These are phyloP conservation scores for Tachina fera DNA, from an alignment of 2,888 invertebrate species.

Conservation along the genomic window DNA sequence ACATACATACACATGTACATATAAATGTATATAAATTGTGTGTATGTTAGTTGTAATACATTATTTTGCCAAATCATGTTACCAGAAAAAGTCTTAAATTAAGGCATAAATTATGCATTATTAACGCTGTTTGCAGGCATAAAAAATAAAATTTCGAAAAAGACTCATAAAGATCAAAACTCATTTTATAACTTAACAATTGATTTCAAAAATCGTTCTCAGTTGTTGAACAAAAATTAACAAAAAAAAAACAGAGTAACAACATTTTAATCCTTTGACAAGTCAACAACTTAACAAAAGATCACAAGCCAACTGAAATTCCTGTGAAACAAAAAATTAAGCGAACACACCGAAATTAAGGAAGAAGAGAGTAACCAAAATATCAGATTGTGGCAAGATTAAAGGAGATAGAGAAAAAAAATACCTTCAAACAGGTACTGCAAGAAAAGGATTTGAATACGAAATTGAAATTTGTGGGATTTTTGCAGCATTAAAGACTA, in stretches of 20 bases:
- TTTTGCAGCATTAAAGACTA: slow-evolving; percentile 49
- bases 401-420: slow-evolving; percentile 2
- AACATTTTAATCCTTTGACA: slow-evolving; percentile 78
- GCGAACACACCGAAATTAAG: slow-evolving; percentile 22
- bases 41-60: background rate
- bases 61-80: slow-evolving; percentile 53
- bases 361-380: slow-evolving; percentile 59
- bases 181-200: slow-evolving; percentile 41
- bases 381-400: slow-evolving; percentile 58
- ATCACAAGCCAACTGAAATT: slow-evolving; percentile 42
- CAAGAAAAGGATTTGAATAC: slow-evolving; percentile 18
- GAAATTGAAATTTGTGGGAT: slow-evolving; percentile 26
- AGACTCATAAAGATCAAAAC: slow-evolving; percentile 38
- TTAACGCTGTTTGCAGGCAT: slow-evolving; percentile 78
- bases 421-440: slow-evolving; percentile 52
- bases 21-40: too few species aligned
- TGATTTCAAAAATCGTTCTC: slow-evolving; percentile 21
- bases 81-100: slow-evolving; percentile 32
- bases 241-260: slow-evolving; percentile 4
- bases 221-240: slow-evolving; percentile 6
- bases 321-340: background rate
- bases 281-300: slow-evolving; percentile 75
- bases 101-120: slow-evolving; percentile 81
- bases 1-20: too few species aligned
- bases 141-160: slow-evolving; percentile 5